Base-by-base conservation (phyloP, 2,113 vertebrate species). In the Chamaetylas fuelleborni region DNA sequence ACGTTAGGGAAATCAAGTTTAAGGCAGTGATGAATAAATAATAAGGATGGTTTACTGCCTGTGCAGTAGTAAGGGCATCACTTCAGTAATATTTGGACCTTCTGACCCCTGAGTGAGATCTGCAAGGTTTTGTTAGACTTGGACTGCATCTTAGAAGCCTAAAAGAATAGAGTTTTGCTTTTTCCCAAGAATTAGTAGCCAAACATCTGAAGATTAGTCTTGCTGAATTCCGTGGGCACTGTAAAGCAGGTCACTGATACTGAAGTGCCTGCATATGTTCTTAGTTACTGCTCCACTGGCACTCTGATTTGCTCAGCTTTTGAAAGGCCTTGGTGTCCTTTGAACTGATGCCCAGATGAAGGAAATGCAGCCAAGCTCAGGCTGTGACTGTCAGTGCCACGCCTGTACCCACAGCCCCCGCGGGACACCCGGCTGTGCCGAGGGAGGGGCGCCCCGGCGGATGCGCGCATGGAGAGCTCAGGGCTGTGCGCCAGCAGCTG, bases 351-450 rank as follows among this genome's bases (percentile, higher is more conserved):
- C 15, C 33, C 74, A 67, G 31, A 19, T 8, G 33, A 4, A 67
- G 40, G 64, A 58, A 62, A 14, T 4, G 38, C 36, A 86, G 36
- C 38, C 66, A 28, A 62, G 64, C 29, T 47, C 38, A 22, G 29
- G 31, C 51, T 50, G 66, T 72, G 48, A 15, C n/a, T 36, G 8
- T 9, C 43, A 29, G 19, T n/a, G 26, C 25, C 40, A 14, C 5
- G 18, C 1, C 4, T 58, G 70, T 7, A 10, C 17, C 51, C 23
- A 1, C 0, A 1, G 29, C 1, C 0, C 14, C 53, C 28, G 4
- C 2, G 38, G 38, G 38, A 38, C 10, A 9, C 9, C 9, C 38
- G 38, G 38, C 9, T 10, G 38, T 11, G 38, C 38, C 38, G 9
- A 38, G 22, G 50, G 19, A 51, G 20, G 22, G 25, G 43, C 3